A percentile compares a stretch with the other conserved stretches of the same genome.
phyloP scores from a whole-genome alignment of 1,140 invertebrate genomes.

The Atta cephalotes region DNA sequence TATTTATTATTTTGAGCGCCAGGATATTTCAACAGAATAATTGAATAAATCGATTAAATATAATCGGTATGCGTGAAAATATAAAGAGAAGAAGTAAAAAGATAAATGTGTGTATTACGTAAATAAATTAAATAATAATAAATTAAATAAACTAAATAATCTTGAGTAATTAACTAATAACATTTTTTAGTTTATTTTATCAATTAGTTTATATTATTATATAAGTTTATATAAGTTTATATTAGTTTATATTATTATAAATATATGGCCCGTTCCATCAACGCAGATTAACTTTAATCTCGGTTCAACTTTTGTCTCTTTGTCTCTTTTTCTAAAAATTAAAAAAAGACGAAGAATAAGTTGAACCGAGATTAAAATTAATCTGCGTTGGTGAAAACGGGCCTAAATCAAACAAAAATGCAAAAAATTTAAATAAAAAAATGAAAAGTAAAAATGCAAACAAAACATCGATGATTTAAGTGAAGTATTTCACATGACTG shows the following conservation, averaged over 20 bases:
- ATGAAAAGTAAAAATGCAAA: not conserved
- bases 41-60: not conserved
- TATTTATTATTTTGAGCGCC: not conserved
- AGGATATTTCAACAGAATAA: not conserved
- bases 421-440: not conserved
- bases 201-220: not conserved
- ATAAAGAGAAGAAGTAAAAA: not conserved
- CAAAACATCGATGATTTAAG: slow-evolving; percentile 26
- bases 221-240: not conserved
- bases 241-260: not conserved
- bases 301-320: too few species aligned
- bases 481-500: slow-evolving; percentile 30
- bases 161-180: not conserved
- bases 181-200: not conserved
- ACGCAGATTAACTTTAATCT: too few species aligned
- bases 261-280: not conserved
- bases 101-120: not conserved
- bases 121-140: not conserved
- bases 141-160: not conserved
- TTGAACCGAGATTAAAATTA: too few species aligned
- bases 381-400: too few species aligned
- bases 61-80: not conserved
- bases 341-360: too few species aligned
- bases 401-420: too few species aligned
- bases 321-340: too few species aligned